Conservation (phyloP, 2,888 invertebrate species). For the Meganola albula region DNA sequence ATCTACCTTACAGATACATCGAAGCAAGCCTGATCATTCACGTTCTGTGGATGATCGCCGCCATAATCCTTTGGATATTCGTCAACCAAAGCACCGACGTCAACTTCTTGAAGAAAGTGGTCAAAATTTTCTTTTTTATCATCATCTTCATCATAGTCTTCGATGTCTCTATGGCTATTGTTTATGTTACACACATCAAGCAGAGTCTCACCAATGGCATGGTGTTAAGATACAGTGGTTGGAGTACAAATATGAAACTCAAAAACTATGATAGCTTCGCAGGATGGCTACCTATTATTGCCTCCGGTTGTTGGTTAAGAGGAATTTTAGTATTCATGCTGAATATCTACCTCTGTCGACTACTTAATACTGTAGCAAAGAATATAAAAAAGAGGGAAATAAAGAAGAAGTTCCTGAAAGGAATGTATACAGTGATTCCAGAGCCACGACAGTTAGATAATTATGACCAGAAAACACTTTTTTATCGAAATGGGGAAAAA, state of each 20-base stretch:
- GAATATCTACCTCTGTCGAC: constrained; percentile 47
- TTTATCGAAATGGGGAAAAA: constrained; percentile 40
- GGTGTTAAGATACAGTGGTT: constrained; percentile 57
- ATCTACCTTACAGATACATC: constrained; percentile 40
- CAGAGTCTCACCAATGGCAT: constrained; percentile 57
- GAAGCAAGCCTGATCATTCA: constrained; percentile 41
- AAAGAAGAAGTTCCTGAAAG: constrained; percentile 24
- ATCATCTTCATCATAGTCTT: constrained; percentile 37
- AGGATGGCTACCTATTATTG: constrained; percentile 56
- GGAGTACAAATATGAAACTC: constrained; percentile 46
- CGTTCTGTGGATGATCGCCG: constrained; percentile 39
- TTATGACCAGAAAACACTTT: constrained; percentile 27
- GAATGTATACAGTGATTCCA: constrained; percentile 42
- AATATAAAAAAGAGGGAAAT: constrained; percentile 40
- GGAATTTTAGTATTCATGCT: constrained; percentile 40
- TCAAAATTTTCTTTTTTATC: constrained; percentile 35
- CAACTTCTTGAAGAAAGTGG: constrained; percentile 27
- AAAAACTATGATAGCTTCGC: constrained; percentile 43
- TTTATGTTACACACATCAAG: constrained; percentile 56
- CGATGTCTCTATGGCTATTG: constrained; percentile 57
- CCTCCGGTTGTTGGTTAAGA: constrained; percentile 49
- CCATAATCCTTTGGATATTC: constrained; percentile 31
- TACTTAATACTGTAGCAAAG: constrained; percentile 25
- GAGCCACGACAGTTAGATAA: constrained; percentile 30
- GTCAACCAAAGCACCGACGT: constrained; percentile 19